A percentile compares a stretch with the other conserved stretches of the same genome.
These are phyloP conservation scores for Heliconius melpomene DNA, from an alignment of 1,140 invertebrate genomes.

Conservation along the genomic window DNA sequence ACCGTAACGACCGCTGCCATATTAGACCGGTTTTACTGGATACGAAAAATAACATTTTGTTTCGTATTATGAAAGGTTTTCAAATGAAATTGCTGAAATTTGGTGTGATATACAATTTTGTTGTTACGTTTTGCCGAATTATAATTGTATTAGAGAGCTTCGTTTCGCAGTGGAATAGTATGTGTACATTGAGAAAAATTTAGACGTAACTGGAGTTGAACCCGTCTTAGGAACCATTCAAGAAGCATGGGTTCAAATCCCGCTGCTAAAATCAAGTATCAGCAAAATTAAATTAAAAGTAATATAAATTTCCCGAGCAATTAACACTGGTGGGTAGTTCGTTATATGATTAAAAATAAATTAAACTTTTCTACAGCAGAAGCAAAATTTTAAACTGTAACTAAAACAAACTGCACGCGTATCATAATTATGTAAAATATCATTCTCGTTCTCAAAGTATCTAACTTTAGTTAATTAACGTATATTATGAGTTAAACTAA, in stretches of 20 bases:
- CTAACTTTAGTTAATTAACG: slow-evolving; percentile 13
- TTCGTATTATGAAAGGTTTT: slow-evolving; percentile 32
- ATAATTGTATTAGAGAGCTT: no score
- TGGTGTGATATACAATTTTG: neutral
- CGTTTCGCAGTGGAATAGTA: no score
- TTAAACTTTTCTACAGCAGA: neutral
- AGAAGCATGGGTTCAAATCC: no score
- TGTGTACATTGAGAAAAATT: no score
- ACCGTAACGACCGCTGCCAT: slow-evolving; percentile 45
- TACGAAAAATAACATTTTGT: slow-evolving; percentile 33
- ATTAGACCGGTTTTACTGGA: slow-evolving; percentile 45
- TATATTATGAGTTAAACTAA: neutral
- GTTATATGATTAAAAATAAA: neutral
- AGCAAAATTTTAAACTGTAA: slow-evolving; percentile 1
- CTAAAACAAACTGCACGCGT: slow-evolving; percentile 8
- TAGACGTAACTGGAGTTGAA: no score
- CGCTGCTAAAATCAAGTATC: no score
- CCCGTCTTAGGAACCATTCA: no score
- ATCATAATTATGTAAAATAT: slow-evolving; percentile 12
- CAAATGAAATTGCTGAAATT: slow-evolving; percentile 32
- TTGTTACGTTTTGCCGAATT: neutral
- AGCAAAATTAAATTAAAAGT: no score
- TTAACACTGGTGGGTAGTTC: no score
- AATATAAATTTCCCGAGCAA: no score
- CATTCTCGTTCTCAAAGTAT: slow-evolving; percentile 6